phyloP scores from a whole-genome alignment of 2,888 invertebrate genomes.

The Eupithecia dodoneata region DNA sequence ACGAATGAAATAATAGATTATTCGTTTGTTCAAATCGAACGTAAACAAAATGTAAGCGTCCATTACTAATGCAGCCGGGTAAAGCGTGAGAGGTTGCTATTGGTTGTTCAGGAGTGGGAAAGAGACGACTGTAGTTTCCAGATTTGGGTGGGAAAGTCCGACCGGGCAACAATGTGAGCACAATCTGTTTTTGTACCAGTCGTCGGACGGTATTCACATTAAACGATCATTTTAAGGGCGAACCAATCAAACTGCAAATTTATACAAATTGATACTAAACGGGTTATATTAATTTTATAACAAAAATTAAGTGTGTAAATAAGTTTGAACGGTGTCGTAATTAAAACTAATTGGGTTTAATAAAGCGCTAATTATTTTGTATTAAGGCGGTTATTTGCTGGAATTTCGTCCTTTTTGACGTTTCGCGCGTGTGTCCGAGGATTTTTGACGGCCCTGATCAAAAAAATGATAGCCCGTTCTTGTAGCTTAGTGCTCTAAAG shows the following conservation, averaged over 20 bases:
- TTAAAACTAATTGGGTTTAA: slow-evolving; percentile 83
- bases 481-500: slow-evolving; percentile 11
- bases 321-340: slow-evolving; percentile 80
- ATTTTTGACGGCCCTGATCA: slow-evolving; percentile 43
- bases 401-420: slow-evolving; percentile 71
- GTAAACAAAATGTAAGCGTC: slow-evolving; percentile 83
- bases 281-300: slow-evolving; percentile 84
- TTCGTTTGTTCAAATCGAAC: slow-evolving; percentile 83
- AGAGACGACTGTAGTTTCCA: slow-evolving; percentile 58
- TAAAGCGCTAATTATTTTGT: slow-evolving; percentile 80
- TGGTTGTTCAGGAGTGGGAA: slow-evolving; percentile 50
- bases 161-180: slow-evolving; percentile 54
- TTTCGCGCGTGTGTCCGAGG: slow-evolving; percentile 56
- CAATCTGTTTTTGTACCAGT: slow-evolving; percentile 81
- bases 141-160: slow-evolving; percentile 40
- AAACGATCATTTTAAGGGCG: slow-evolving; percentile 83
- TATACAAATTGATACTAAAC: slow-evolving; percentile 85
- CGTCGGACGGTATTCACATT: slow-evolving; percentile 79
- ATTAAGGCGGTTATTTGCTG: slow-evolving; percentile 74
- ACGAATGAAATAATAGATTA: slow-evolving; percentile 85
- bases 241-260: slow-evolving; percentile 84
- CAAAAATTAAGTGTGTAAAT: slow-evolving; percentile 85
- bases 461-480: slow-evolving; percentile 21
- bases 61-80: slow-evolving; percentile 72
- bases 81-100: slow-evolving; percentile 51